Evolutionary conservation across 2,888 invertebrate genomes (phyloP), one percentile per base, ranked within the genome.

Genomic region (Epiblema foenella): DNA sequence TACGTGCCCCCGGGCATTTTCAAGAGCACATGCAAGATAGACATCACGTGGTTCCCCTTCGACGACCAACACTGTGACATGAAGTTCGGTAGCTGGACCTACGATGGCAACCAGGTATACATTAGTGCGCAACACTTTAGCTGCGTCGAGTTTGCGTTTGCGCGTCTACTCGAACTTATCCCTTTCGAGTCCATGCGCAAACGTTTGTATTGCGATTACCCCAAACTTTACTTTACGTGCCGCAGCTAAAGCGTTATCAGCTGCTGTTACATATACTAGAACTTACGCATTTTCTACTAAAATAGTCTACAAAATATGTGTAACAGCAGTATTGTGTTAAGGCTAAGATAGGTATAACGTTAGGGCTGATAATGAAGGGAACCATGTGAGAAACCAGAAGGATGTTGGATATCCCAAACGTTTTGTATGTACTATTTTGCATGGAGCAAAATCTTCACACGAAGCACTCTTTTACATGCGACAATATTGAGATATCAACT

Each of bases 11-110:
- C 99, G 93, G 99, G 99, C 94, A 99, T 99, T 95, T 99, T 99
- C 96, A 99, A 99, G 96, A 98, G 99, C 96, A 99, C 99, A 95
- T 99, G 99, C 96, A 98, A 98, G 96, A 99, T 99, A 95, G 98
- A 99, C 96, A 99, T 99, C 96, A 99, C 99, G 94, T 99, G 99
- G 99, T 99, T 99, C 96, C 99, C 99, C 94, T 99, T 99, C 95
- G 99, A 99, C 95, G 99, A 99, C 95, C 99, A 99, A 96, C 97
- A 97, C 94, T 99, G 99, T 95, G 97, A 98, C 94, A 98, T 99
- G 98, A 98, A 99, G 96, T 99, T 99, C 94, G 99, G 99, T 95
- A 99, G 99, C 95, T 99, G 99, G 99, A 99, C 99, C 89, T 99
- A 99, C 95, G 98, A 98, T 94, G 98, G 98, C 95, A 97, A 96